A percentile compares a stretch with the other conserved stretches of the same genome.
phyloP scores from a whole-genome alignment of 1,140 invertebrate species.

The Lordiphosa collinella region DNA sequence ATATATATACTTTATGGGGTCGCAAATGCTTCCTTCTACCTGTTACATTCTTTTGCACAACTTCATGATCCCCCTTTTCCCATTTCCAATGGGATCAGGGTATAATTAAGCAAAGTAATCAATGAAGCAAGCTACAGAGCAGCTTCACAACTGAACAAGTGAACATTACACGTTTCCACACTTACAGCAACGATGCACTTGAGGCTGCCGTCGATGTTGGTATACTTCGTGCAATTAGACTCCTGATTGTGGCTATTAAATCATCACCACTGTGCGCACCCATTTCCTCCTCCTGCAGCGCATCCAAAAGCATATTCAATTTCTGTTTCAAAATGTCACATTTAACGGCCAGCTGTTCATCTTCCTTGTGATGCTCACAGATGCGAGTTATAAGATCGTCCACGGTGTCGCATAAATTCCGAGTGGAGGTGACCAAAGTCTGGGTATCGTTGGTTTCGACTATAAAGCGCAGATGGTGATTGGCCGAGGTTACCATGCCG shows the following conservation, averaged over 20 bases:
- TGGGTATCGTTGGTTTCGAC: constrained; percentile 91
- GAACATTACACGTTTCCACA: background rate
- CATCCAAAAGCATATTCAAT: constrained; percentile 86
- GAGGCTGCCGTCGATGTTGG: constrained; percentile 21
- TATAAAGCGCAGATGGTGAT: constrained; percentile 91
- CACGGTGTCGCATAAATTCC: constrained; percentile 90
- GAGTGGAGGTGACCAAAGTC: constrained; percentile 87
- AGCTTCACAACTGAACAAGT: background rate
- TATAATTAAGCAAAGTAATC: too few relatives aligned
- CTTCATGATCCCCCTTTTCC: too few relatives aligned
- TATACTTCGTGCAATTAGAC: constrained; percentile 54
- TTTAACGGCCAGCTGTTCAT: constrained; percentile 84
- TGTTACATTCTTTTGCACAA: too few relatives aligned
- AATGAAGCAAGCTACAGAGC: background rate
- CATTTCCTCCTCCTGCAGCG: constrained; percentile 85
- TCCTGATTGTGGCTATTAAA: constrained; percentile 65
- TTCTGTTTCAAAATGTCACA: constrained; percentile 89
- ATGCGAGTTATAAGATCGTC: constrained; percentile 87
- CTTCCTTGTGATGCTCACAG: constrained; percentile 82
- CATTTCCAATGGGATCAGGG: too few relatives aligned
- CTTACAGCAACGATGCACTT: constrained; percentile 59
- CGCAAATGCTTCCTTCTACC: too few relatives aligned
- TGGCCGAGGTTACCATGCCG: constrained; percentile 89
- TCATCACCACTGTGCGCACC: constrained; percentile 69
- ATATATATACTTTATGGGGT: too few relatives aligned